phyloP scores from a whole-genome alignment of 2,797 vertebrate species.

The Gobionotothen gibberifrons region DNA sequence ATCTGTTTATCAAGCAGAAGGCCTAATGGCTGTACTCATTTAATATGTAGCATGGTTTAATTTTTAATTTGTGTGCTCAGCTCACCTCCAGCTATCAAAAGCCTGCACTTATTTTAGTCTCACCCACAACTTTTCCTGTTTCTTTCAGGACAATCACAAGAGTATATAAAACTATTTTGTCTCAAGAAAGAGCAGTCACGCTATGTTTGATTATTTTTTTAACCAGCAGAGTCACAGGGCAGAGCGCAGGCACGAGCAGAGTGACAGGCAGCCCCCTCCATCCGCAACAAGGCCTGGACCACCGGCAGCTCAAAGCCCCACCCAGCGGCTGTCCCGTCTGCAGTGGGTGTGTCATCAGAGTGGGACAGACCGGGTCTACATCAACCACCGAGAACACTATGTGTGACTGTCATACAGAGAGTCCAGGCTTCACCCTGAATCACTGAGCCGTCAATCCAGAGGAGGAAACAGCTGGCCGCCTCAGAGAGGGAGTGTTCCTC shows the following conservation, averaged over 20 bases:
- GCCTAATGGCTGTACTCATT: conserved; percentile 40
- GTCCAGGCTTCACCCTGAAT: conserved; percentile 33
- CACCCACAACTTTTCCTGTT: neutral
- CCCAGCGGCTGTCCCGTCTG: conserved; percentile 75
- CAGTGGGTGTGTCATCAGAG: conserved; percentile 87
- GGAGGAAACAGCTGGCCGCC: conserved; percentile 38
- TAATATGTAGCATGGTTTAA: conserved; percentile 43
- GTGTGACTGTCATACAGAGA: conserved; percentile 73
- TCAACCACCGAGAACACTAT: conserved; percentile 87
- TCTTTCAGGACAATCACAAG: neutral
- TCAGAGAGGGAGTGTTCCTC: conserved; percentile 5
- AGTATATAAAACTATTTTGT: neutral
- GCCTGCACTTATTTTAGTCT: conserved; percentile 17
- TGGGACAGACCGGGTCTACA: conserved; percentile 82
- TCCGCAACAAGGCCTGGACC: conserved; percentile 26
- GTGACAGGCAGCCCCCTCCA: conserved; percentile 47
- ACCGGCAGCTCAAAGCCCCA: conserved; percentile 40
- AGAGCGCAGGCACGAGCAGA: conserved; percentile 57
- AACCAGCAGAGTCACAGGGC: conserved; percentile 69
- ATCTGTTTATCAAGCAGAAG: conserved; percentile 33
- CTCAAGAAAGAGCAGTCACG: neutral
- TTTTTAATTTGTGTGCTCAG: conserved; percentile 44
- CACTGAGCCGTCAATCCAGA: conserved; percentile 38
- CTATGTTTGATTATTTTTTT: conserved; percentile 3
- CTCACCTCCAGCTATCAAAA: conserved; percentile 20